Evolutionary conservation across 2,113 vertebrate genomes (phyloP).

Genomic region (Helogale parvula): DNA sequence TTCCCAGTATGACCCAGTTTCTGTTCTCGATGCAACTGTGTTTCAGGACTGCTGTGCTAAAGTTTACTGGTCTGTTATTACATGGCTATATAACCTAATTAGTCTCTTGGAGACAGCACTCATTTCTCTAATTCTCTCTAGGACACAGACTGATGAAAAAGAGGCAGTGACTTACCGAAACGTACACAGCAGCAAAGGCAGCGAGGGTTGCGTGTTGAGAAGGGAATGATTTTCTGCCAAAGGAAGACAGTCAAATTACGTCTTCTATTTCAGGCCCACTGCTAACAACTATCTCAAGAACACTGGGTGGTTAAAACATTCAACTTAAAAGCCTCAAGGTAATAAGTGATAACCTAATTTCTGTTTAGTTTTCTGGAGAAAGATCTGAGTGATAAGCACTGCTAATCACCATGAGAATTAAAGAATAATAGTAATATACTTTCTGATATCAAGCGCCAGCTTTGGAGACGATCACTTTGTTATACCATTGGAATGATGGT

Average conservation of each 20-base stretch:
- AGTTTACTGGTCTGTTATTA: background rate
- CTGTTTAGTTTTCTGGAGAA: conserved; percentile 39
- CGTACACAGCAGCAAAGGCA: conserved; percentile 97
- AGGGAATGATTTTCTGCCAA: conserved; percentile 97
- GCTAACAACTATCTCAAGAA: conserved; percentile 46
- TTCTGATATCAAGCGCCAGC: background rate
- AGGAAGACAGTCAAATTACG: conserved; percentile 83
- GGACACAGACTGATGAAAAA: conserved; percentile 47
- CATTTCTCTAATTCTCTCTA: conserved; percentile 48
- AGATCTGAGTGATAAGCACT: background rate
- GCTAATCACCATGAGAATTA: background rate
- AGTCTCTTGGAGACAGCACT: conserved; percentile 21
- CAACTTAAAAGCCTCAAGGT: conserved; percentile 28
- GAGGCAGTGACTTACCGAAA: conserved; percentile 93
- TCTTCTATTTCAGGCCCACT: conserved; percentile 69
- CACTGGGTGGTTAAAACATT: background rate
- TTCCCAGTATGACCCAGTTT: conserved; percentile 36
- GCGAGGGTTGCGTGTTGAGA: conserved; percentile 98
- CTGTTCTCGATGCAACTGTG: conserved; percentile 33
- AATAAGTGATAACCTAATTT: conserved; percentile 12
- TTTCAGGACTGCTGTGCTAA: background rate
- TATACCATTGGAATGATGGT: background rate
- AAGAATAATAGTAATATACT: background rate
- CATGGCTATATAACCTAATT: background rate
- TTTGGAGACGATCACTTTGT: background rate